These are phyloP conservation scores for Pygoscelis antarcticus DNA, from an alignment of 2,113 vertebrate species.

Conservation along the genomic window DNA sequence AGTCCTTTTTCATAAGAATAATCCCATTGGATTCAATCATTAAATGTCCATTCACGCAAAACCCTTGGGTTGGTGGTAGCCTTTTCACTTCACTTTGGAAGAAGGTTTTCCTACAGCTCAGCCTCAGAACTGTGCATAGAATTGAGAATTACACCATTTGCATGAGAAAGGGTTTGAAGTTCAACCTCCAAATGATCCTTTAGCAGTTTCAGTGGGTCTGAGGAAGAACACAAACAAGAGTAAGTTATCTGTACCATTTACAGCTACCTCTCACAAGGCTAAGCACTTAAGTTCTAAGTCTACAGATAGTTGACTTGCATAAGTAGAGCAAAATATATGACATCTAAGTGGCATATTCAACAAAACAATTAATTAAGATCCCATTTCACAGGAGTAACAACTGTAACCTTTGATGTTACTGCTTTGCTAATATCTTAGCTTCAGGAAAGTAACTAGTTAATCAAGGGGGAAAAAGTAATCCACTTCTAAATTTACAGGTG, in stretches of 20 bases:
- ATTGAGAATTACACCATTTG: neutral
- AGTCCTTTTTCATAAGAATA: neutral
- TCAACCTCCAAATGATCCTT: neutral
- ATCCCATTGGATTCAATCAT: neutral
- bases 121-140: neutral
- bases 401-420: neutral
- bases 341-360: neutral
- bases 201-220: neutral
- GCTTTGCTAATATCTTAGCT: neutral
- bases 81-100: neutral
- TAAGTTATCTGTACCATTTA: neutral
- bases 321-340: neutral
- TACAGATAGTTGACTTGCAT: neutral
- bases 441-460: neutral
- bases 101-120: neutral
- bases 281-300: neutral
- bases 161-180: neutral
- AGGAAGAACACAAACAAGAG: neutral
- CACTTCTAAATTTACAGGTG: neutral
- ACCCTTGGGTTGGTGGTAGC: neutral
- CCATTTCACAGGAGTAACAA: neutral
- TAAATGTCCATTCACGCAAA: neutral
- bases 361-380: neutral
- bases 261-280: neutral
- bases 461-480: neutral